phyloP scores from a whole-genome alignment of 2,797 vertebrate genomes.

The Syngnathus acus region DNA sequence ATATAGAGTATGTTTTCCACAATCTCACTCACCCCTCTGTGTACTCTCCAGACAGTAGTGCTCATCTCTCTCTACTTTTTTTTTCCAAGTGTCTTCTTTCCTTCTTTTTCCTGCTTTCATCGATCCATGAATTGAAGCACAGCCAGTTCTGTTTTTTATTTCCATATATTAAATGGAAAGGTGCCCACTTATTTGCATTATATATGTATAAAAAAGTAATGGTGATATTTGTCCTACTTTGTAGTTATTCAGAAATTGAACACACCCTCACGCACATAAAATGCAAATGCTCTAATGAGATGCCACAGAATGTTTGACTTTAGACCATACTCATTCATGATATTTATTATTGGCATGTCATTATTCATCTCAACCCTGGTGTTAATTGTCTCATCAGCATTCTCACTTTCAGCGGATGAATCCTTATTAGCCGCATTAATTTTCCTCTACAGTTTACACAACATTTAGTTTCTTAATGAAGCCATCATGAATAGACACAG shows the following conservation, averaged over 20 bases:
- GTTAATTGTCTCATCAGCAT: constrained; percentile 45
- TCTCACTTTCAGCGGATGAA: constrained; percentile 37
- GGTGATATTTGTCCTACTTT: background rate
- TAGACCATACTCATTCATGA: constrained; percentile 14
- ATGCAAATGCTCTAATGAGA: background rate
- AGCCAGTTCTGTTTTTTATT: background rate
- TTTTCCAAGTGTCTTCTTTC: background rate
- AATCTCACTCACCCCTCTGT: background rate
- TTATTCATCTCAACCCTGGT: constrained; percentile 27
- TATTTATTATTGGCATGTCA: constrained; percentile 16
- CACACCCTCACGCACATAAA: constrained; percentile 1
- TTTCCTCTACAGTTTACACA: constrained; percentile 13
- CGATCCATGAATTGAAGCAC: background rate
- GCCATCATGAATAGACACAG: constrained; percentile 11
- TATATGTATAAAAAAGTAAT: background rate
- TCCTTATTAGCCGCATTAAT: constrained; percentile 39
- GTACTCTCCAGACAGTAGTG: background rate
- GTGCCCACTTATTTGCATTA: background rate
- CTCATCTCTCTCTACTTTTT: background rate
- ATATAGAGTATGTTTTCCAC: background rate
- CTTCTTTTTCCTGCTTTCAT: background rate
- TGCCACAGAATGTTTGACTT: background rate
- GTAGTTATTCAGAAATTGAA: background rate
- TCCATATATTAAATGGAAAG: background rate
- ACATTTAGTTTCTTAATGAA: constrained; percentile 18